Evolutionary conservation across 2,888 invertebrate genomes (phyloP).

Genomic region (Cheilosia soror): DNA sequence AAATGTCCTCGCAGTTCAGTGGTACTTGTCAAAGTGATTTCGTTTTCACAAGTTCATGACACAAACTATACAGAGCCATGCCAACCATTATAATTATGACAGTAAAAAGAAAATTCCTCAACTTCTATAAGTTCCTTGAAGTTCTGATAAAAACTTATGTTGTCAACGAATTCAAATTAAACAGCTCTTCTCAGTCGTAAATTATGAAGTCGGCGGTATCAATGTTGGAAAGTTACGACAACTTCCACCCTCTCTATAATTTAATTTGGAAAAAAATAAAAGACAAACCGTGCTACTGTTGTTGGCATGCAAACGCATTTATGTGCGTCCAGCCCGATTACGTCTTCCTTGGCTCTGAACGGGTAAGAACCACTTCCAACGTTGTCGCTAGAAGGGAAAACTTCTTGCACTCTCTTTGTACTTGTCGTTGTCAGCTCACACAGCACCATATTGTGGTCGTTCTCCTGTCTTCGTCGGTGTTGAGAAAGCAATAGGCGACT

Average conservation of each 20-base stretch:
- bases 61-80: no score
- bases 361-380: constrained; percentile 39
- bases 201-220: constrained; percentile 20
- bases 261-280: constrained; percentile 28
- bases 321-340: constrained; percentile 45
- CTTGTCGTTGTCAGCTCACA: background rate
- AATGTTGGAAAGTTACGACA: constrained; percentile 25
- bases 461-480: background rate
- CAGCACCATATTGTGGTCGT: constrained; percentile 10
- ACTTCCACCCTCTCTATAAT: constrained; percentile 38
- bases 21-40: no score
- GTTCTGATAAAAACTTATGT: constrained; percentile 11
- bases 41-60: no score
- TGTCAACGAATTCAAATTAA: constrained; percentile 33
- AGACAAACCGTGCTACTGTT: constrained; percentile 17
- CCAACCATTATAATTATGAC: no score
- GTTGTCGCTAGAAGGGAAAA: constrained; percentile 18
- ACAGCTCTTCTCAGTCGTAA: constrained; percentile 29
- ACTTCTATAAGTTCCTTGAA: background rate
- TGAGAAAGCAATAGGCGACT: constrained; percentile 11
- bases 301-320: constrained; percentile 28
- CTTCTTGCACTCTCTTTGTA: constrained; percentile 36
- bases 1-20: no score
- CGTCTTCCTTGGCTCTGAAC: constrained; percentile 12
- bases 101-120: background rate